phyloP scores from a whole-genome alignment of 2,888 invertebrate species.

The Agrypnus murinus region DNA sequence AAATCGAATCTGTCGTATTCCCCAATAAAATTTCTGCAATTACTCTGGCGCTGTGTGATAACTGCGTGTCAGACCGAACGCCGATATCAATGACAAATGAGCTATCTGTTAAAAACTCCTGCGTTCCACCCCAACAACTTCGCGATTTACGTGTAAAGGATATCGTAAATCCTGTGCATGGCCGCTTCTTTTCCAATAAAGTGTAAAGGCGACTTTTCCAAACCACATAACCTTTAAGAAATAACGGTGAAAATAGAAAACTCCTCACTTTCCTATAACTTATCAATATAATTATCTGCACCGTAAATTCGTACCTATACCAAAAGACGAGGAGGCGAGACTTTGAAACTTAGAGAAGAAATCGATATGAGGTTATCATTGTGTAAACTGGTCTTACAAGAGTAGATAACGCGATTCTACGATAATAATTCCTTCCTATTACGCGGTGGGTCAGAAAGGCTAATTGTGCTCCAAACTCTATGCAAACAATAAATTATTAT shows the following conservation, averaged over 20 bases:
- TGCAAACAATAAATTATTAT: slow-evolving; percentile 45
- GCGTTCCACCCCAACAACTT: slow-evolving; percentile 67
- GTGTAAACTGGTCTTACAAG: slow-evolving; percentile 43
- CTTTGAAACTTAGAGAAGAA: slow-evolving; percentile 39
- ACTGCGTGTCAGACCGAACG: slow-evolving; percentile 61
- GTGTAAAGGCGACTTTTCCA: slow-evolving; percentile 59
- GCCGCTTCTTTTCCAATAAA: slow-evolving; percentile 66
- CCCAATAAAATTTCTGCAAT: slow-evolving; percentile 61
- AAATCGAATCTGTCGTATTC: slow-evolving; percentile 53
- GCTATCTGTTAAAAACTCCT: slow-evolving; percentile 69
- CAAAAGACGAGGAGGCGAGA: slow-evolving; percentile 21
- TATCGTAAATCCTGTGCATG: slow-evolving; percentile 67
- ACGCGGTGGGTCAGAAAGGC: slow-evolving; percentile 47
- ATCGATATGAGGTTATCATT: slow-evolving; percentile 48
- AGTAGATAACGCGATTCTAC: slow-evolving; percentile 39
- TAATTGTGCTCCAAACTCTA: slow-evolving; percentile 48
- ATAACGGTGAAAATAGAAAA: slow-evolving; percentile 51
- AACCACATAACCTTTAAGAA: slow-evolving; percentile 50
- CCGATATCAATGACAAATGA: slow-evolving; percentile 68
- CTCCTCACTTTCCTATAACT: slow-evolving; percentile 51
- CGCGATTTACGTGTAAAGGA: slow-evolving; percentile 67
- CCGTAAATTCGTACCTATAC: slow-evolving; percentile 44
- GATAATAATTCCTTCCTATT: slow-evolving; percentile 47
- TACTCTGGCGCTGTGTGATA: slow-evolving; percentile 62
- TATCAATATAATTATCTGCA: slow-evolving; percentile 54